These are phyloP conservation scores for Salvelinus alpinus DNA, from an alignment of 2,113 vertebrate species.

Conservation along the genomic window DNA sequence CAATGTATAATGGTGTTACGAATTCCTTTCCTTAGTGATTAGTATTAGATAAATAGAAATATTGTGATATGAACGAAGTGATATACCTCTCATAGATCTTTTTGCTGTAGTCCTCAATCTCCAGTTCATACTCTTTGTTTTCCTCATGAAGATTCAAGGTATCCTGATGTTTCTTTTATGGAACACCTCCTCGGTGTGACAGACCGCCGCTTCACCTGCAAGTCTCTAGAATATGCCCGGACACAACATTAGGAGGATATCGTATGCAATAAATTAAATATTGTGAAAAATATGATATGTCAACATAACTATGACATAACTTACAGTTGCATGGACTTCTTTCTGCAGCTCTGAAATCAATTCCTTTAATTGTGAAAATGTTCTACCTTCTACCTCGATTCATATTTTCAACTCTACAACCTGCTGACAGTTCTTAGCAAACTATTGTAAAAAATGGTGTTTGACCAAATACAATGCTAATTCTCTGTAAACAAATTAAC, in stretches of 20 bases:
- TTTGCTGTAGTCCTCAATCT: conserved; percentile 41
- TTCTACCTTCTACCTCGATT: conserved; percentile 43
- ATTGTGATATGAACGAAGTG: background rate
- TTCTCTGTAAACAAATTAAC: too few relatives aligned
- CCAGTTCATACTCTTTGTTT: conserved; percentile 42
- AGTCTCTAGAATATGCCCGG: conserved; percentile 52
- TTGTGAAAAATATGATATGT: background rate
- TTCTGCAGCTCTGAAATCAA: conserved; percentile 42
- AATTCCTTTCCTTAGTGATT: too few relatives aligned
- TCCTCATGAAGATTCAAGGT: conserved; percentile 46
- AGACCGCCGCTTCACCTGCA: conserved; percentile 56
- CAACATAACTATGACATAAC: conserved; percentile 28
- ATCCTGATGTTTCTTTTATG: conserved; percentile 48
- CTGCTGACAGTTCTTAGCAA: conserved; percentile 29
- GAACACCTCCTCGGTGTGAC: conserved; percentile 52
- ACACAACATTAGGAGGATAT: background rate
- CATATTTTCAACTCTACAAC: conserved; percentile 47
- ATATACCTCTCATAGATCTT: conserved; percentile 52
- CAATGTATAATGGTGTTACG: too few relatives aligned
- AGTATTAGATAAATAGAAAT: background rate
- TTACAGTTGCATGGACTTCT: conserved; percentile 60
- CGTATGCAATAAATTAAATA: background rate
- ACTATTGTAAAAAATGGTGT: too few relatives aligned
- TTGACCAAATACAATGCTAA: too few relatives aligned
- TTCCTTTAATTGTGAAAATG: conserved; percentile 31